Evolutionary conservation across 2,113 vertebrate species (phyloP), one percentile per base, ranked within the genome.

Genomic region (Circaetus cinerascens): DNA sequence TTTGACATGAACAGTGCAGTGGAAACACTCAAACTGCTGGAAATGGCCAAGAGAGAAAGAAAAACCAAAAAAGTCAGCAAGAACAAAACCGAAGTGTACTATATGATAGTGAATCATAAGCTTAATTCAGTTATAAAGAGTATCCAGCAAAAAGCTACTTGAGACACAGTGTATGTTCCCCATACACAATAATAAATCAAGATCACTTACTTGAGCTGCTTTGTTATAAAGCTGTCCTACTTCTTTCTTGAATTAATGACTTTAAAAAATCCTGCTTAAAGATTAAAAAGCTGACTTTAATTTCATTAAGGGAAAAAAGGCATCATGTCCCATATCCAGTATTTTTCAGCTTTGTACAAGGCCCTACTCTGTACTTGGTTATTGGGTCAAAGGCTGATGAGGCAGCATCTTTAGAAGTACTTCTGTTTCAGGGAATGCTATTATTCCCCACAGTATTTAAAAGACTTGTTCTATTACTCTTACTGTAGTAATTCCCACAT

Each of bases 251-350:
- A 93, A 98, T 97, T 97, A 97, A 97, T 97, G 90, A 59, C 91
- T 82, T 90, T 73, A 12, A 86, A 98, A 98, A 97, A 90, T 94
- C 88, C 75, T 83, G 79, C 77, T 63, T 63, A 27, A 98, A 98
- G 95, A 97, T 93, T 97, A 95, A 98, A 95, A 88, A 92, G 84
- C 85, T 88, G 90, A 45, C 97, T 97, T 98, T 74, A 77, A 94
- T 93, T 97, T 96, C 77, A 92, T 90, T 95, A 96, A 77, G 23
- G 56, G 26, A 75, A 86, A 87, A 92, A 88, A 94, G 30, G 36
- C 71, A 48, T n/a, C 38, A 48, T 77, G 13, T 60, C 55, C 73
- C 73, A 71, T 38, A 59, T 71, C 8, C 48, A 86, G 17, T 29
- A 25, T 68, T 88, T 86, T 86, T 73, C 86, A 93, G 50, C 63